Conservation (phyloP, 2,888 invertebrate species). For the Hololepta plana region DNA sequence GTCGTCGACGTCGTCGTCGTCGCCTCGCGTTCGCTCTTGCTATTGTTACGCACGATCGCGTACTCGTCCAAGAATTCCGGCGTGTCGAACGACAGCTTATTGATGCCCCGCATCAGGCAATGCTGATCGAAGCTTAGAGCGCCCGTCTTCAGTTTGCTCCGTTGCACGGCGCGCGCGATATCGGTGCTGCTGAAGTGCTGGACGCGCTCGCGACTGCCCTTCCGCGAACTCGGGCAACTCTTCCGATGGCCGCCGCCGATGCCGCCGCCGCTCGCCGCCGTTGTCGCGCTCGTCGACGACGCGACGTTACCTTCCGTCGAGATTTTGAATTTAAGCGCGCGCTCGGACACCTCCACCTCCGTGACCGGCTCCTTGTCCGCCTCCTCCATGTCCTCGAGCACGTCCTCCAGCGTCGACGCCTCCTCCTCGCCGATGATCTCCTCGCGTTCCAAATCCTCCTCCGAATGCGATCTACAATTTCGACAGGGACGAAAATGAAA, state of each 20-base stretch:
- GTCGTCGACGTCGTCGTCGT: constrained; percentile 9
- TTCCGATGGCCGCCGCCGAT: constrained; percentile 28
- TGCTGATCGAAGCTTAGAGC: constrained; percentile 24
- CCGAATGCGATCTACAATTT: constrained; percentile 2
- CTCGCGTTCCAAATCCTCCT: constrained; percentile 11
- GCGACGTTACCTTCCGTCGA: constrained; percentile 41
- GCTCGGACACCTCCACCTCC: constrained; percentile 56
- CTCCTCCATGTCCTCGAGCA: constrained; percentile 37
- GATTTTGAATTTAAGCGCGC: constrained; percentile 57
- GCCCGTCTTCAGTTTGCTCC: constrained; percentile 21
- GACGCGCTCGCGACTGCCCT: constrained; percentile 44
- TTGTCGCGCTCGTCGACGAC: too few relatives aligned
- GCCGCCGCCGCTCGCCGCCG: too few relatives aligned
- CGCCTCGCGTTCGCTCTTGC: constrained; percentile 12
- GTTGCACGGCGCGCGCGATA: constrained; percentile 28
- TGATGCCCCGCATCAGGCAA: constrained; percentile 13
- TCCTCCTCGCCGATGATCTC: constrained; percentile 22
- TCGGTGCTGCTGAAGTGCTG: constrained; percentile 27
- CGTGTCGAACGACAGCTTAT: constrained; percentile 23
- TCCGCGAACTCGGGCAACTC: constrained; percentile 49
- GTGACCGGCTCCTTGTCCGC: constrained; percentile 50
- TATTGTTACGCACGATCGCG: constrained; percentile 19
- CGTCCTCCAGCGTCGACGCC: constrained; percentile 29
- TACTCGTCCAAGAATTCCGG: constrained; percentile 25
- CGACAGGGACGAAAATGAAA: too few relatives aligned